Evolutionary conservation across 2,113 vertebrate species (phyloP).

Genomic region (Centropus unirufus): DNA sequence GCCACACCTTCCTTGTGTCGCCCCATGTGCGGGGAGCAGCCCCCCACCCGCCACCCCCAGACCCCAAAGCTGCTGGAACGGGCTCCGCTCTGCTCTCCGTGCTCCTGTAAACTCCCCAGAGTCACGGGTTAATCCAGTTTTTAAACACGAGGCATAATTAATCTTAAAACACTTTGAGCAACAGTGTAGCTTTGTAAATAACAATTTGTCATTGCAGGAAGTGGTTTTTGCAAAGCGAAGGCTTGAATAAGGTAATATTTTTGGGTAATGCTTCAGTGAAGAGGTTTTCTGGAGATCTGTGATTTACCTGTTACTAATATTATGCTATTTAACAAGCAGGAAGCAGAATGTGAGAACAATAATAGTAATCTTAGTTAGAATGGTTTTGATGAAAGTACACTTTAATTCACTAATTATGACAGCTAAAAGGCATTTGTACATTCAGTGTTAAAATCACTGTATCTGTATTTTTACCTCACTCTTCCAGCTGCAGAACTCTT

Average conservation of each 20-base stretch:
- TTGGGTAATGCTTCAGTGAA: constrained; percentile 20
- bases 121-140: not conserved
- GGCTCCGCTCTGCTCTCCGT: not conserved
- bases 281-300: constrained; percentile 31
- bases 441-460: constrained; percentile 77
- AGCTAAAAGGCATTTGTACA: constrained; percentile 77
- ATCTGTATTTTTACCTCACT: constrained; percentile 77
- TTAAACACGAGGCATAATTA: constrained; percentile 38
- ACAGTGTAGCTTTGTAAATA: constrained; percentile 29
- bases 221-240: not conserved
- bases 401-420: constrained; percentile 82
- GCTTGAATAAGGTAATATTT: constrained; percentile 27
- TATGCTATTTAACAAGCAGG: constrained; percentile 6
- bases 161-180: constrained; percentile 37
- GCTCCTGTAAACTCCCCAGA: not conserved
- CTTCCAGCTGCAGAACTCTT: constrained; percentile 70
- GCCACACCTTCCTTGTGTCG: not conserved
- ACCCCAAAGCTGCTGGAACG: not conserved
- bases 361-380: constrained; percentile 70
- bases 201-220: constrained; percentile 3
- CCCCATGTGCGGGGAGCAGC: not conserved
- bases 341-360: constrained; percentile 28
- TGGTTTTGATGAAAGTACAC: constrained; percentile 77
- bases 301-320: constrained; percentile 58
- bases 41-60: fast-evolving